phyloP scores from a whole-genome alignment of 2,888 invertebrate genomes.

The Hylaea fasciaria region DNA sequence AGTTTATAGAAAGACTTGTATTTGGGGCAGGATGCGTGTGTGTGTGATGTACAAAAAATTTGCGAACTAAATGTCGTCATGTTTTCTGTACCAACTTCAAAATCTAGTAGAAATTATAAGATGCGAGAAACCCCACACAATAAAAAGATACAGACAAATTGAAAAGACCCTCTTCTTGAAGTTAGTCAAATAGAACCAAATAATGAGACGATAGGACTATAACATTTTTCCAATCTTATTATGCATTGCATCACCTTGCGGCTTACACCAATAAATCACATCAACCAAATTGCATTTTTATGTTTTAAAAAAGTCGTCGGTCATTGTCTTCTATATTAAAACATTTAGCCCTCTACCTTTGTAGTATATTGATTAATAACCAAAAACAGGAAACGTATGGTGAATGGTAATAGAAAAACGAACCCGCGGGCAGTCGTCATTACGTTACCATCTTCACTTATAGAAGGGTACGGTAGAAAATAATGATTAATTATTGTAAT shows the following conservation, averaged over 20 bases:
- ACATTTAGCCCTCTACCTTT: slow-evolving; percentile 51
- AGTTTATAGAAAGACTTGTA: background rate
- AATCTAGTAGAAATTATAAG: too few species aligned
- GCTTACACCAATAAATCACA: slow-evolving; percentile 18
- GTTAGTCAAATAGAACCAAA: too few species aligned
- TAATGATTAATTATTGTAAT: slow-evolving; percentile 82
- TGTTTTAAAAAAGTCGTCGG: slow-evolving; percentile 32
- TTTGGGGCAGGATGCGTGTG: too few species aligned
- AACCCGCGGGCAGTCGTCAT: slow-evolving; percentile 73
- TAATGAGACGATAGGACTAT: too few species aligned
- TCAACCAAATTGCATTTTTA: slow-evolving; percentile 20
- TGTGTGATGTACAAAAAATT: too few species aligned
- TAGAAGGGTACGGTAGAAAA: slow-evolving; percentile 68
- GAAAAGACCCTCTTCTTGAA: too few species aligned
- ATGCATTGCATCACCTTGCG: background rate
- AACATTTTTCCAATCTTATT: background rate
- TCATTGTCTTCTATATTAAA: slow-evolving; percentile 39
- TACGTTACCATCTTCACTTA: slow-evolving; percentile 59
- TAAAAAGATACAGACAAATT: too few species aligned
- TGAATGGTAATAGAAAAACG: slow-evolving; percentile 65
- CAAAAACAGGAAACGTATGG: slow-evolving; percentile 71
- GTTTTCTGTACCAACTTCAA: too few species aligned
- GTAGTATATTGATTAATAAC: slow-evolving; percentile 74
- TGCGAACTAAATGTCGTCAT: too few species aligned
- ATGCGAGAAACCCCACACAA: too few species aligned